These are phyloP conservation scores for Knipowitschia caucasica DNA, from an alignment of 2,797 vertebrate genomes.

Conservation along the genomic window DNA sequence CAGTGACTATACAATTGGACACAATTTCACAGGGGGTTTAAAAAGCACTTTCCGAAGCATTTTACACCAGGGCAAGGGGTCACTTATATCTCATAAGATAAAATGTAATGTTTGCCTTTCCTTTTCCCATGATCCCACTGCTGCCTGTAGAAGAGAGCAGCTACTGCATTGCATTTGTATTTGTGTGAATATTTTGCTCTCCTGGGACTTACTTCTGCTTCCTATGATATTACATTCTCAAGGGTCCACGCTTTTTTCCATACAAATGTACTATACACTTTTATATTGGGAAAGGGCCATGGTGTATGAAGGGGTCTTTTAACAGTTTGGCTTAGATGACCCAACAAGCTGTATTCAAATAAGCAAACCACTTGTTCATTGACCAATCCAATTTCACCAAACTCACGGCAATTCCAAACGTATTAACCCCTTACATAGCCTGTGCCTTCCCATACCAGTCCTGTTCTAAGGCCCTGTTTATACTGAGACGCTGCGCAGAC, in stretches of 20 bases:
- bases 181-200: constrained; percentile 47
- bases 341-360: background rate
- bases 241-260: constrained; percentile 37
- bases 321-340: constrained; percentile 5
- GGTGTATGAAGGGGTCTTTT: constrained; percentile 29
- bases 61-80: constrained; percentile 5
- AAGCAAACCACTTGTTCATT: background rate
- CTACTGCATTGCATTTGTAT: constrained; percentile 39
- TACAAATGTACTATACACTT: constrained; percentile 27
- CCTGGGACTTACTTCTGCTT: constrained; percentile 47
- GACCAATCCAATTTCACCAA: too few species aligned
- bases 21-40: constrained; percentile 4
- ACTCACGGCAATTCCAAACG: too few species aligned
- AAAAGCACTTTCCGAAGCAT: background rate
- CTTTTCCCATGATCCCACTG: constrained; percentile 25
- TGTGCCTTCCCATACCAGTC: too few species aligned
- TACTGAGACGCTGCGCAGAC: too few species aligned
- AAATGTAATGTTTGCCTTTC: constrained; percentile 25
- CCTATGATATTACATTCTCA: constrained; percentile 40
- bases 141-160: constrained; percentile 31
- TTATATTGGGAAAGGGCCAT: constrained; percentile 30
- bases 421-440: too few species aligned
- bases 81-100: constrained; percentile 25
- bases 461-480: too few species aligned
- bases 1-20: background rate